Evolutionary conservation across 2,888 invertebrate genomes (phyloP), one percentile per base, ranked within the genome.

Genomic region (Oxytorus armatus): DNA sequence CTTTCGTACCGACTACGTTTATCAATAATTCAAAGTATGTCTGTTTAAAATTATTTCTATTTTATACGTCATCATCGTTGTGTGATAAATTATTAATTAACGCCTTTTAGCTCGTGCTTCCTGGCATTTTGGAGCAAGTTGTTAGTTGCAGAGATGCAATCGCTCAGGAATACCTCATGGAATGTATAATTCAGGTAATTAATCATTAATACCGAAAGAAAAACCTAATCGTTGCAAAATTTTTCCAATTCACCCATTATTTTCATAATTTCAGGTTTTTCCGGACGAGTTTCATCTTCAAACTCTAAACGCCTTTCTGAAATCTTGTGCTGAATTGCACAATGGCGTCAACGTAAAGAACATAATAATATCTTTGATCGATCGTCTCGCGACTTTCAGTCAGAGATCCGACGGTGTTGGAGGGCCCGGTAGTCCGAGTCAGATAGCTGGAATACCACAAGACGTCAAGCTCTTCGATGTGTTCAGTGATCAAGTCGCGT

Each of bases 161-260:
- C 81, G 99, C 99, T 0, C 99, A 99, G 93, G 99, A 99, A 93
- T 99, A 99, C 92, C 95, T 99, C 21, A 99, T 99, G 99, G 99
- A 99, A 92, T 99, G 99, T 90, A 97, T 99, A 77, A 99, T 99
- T 91, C 99, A 99, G 94, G 98, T 96, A 87, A 85, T 83, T 14
- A 53, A 53, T 53, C 1, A 29, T 42, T 5, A 44, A 29, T 11
- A 10, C 16, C 10, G 8, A 25, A 36, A 16, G 8, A 44, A 47
- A 44, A 44, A 39, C 44, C 23, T n/a, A 0, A 10, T 14, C 11
- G 0, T 18, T 59, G 33, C n/a, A n/a, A n/a, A 57, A 36, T 66
- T 49, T 16, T 25, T 14, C n/a, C 0, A 14, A 57, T 55, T 33
- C 57, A 42, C n/a, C 16, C 7, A 29, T 53, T 18, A 11, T 1